Base-by-base conservation (phyloP, 2,797 vertebrate genomes). In the Agapornis canus region DNA sequence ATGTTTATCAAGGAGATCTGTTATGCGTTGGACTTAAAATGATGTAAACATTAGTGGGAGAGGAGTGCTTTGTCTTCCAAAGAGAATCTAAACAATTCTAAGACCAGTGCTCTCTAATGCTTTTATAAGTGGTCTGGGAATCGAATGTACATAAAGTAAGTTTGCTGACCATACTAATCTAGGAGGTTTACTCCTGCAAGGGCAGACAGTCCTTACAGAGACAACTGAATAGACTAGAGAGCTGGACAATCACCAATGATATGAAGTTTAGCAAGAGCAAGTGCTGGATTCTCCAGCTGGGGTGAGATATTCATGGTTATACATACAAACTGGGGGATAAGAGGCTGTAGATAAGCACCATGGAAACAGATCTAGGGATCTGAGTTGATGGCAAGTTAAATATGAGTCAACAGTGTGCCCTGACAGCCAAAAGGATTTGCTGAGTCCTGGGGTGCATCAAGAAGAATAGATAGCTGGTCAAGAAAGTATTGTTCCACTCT, bases 391-490 rank as follows among this genome's bases (percentile, higher is more conserved):
- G 26, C 19, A 85, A 39, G 11, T 22, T 75, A 31, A 49, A 42
- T 11, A 6, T 13, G 27, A 61, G 35, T 42, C 26, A 47, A 17
- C 18, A 40, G 31, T 20, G 31, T 45, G 22, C n/a, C 21, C n/a
- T 39, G 23, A 6, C 11, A 83, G 37, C 21, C 16, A 35, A 42
- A 68, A 65, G 29, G 29, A 11, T 25, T 25, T 54, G 6, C 73
- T 0, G 0, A 15, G 16, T 25, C 23, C 49, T 26, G 27, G 43
- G 8, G 11, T 39, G 17, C 13, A 51, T n/a, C 32, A 69, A 31
- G 13, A 26, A 23, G 17, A 13, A 43, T 9, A 49, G 37, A 1
- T 6, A 39, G 25, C 6, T 1, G 0, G 12, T 15, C 0, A 0
- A 48, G 13, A 10, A 61, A 26, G 25, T 5, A 45, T 13, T 63